These are phyloP conservation scores for Sitobion miscanthi DNA, from an alignment of 1,140 invertebrate species.

Conservation along the genomic window DNA sequence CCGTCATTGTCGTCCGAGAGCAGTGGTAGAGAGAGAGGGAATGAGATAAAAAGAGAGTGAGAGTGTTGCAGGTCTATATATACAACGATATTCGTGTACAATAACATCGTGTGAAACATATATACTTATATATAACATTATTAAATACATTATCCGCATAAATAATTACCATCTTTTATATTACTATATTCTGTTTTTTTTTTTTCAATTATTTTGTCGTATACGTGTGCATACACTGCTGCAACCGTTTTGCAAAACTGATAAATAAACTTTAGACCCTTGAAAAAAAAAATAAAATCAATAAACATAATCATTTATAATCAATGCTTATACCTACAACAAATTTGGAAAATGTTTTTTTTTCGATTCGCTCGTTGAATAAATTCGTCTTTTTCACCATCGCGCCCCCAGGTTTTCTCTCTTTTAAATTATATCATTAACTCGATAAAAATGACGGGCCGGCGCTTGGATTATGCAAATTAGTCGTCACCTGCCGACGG, in stretches of 20 bases:
- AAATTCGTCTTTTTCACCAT: neutral
- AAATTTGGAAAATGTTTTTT: neutral
- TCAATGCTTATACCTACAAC: neutral
- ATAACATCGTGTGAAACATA: too few species aligned
- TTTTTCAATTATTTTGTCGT: neutral
- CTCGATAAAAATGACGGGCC: neutral
- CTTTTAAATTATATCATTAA: neutral
- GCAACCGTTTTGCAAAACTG: neutral
- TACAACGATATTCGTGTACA: neutral
- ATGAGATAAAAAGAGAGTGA: too few species aligned
- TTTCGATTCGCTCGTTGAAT: neutral
- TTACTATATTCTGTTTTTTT: neutral
- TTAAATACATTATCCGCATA: neutral
- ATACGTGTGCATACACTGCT: neutral
- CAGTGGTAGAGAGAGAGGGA: neutral
- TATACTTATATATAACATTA: neutral
- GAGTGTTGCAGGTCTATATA: neutral
- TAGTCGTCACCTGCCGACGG: neutral
- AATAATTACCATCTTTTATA: neutral
- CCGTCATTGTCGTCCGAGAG: neutral
- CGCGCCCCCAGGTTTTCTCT: neutral
- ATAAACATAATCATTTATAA: neutral
- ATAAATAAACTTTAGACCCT: neutral
- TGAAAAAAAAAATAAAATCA: neutral
- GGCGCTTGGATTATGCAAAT: conserved; percentile 6